A percentile compares a stretch with the other conserved stretches of the same genome.
Evolutionary conservation across 2,797 vertebrate genomes (phyloP).

Genomic region (Dromococcyx pavoninus): DNA sequence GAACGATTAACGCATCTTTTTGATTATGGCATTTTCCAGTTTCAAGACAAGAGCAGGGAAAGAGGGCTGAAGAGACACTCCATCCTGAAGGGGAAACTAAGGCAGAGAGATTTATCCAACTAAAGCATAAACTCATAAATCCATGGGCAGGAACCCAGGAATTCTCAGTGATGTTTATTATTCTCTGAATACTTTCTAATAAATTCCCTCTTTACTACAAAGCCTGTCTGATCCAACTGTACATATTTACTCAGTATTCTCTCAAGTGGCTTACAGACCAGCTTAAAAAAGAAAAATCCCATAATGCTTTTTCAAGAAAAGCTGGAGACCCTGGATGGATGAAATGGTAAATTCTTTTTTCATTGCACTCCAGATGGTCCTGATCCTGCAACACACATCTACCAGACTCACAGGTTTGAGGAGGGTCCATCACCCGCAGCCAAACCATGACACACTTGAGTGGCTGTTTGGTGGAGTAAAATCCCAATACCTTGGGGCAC

Average conservation of each 20-base stretch:
- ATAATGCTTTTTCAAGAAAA: background rate
- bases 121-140: constrained; percentile 21
- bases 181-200: constrained; percentile 56
- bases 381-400: background rate
- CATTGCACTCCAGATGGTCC: background rate
- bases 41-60: background rate
- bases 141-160: constrained; percentile 7
- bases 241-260: constrained; percentile 37
- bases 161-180: constrained; percentile 51
- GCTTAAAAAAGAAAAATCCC: background rate
- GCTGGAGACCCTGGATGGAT: background rate
- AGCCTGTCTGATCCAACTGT: constrained; percentile 35
- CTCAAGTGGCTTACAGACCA: background rate
- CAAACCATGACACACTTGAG: background rate
- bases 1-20: background rate
- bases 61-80: background rate
- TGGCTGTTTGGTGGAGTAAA: background rate
- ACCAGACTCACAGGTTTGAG: background rate
- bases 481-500: background rate
- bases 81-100: constrained; percentile 1
- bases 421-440: background rate
- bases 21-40: background rate
- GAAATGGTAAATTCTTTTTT: background rate
- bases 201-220: constrained; percentile 54
- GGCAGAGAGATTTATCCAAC: background rate